Evolutionary conservation across 2,113 vertebrate species (phyloP), one percentile per base, ranked within the genome.

Genomic region (Cyphomyrus discorhynchus): DNA sequence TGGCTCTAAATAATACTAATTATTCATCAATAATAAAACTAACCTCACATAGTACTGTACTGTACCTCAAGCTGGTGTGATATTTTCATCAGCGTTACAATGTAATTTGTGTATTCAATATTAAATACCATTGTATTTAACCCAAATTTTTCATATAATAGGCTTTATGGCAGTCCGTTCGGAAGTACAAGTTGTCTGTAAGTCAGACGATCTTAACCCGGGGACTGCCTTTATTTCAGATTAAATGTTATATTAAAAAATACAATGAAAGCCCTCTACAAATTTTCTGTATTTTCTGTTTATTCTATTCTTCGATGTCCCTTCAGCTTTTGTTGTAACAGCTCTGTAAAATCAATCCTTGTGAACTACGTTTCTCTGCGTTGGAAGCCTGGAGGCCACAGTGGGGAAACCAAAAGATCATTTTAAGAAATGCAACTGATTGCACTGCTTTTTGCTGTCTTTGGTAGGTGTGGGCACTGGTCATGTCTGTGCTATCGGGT

Each of bases 331-430:
- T 31, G 10, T 31, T 31, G 62, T 70, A 70, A 82, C 19, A 1
- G 88, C 35, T 91, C 70, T 92, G 93, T 93, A 92, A 77, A 93
- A 91, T 92, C 84, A 92, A 89, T 92, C 92, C 91, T 89, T 92
- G 91, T 84, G 82, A 46, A 93, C 91, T 84, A 70, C 52, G 83
- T 46, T 80, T 39, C 35, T 2, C 21, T 27, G 50, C 3, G 31
- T 6, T 10, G 31, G 49, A 53, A 52, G 17, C 10, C 15, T 39
- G 42, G 58, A 52, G 35, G 10, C 62, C 19, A 11, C n/a, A 10
- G 88, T 31, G 35, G 13, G 24, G 3, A 77, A 50, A 80, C 46
- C 42, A 80, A 93, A 90, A 92, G 92, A 39, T 39, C 31, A 39
- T 39, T 35, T 35, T 92, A 90, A 52, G 83, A 82, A 91, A 19